These are phyloP conservation scores for Pimpla rufipes DNA, from an alignment of 2,888 invertebrate species.

Conservation along the genomic window DNA sequence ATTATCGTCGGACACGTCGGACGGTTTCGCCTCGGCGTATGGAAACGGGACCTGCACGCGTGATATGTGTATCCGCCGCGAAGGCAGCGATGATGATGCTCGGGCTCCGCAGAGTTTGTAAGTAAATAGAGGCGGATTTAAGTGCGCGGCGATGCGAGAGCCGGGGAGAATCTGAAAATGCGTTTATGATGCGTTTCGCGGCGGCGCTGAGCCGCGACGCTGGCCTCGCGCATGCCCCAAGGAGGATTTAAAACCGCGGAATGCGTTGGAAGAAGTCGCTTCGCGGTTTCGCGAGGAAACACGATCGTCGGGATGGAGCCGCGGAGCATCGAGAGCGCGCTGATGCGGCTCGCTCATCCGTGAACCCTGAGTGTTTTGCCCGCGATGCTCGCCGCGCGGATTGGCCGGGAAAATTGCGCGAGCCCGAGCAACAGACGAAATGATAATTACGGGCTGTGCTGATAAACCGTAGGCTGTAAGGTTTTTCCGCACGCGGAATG, in stretches of 20 bases:
- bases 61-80: slow-evolving; percentile 51
- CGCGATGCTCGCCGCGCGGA: slow-evolving; percentile 21
- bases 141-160: slow-evolving; percentile 62
- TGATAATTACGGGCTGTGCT: slow-evolving; percentile 17
- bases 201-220: slow-evolving; percentile 16
- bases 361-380: slow-evolving; percentile 62
- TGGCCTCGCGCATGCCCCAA: slow-evolving; percentile 32
- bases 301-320: slow-evolving; percentile 43
- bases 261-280: slow-evolving; percentile 73
- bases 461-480: no score
- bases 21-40: neutral
- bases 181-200: slow-evolving; percentile 68
- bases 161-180: slow-evolving; percentile 45
- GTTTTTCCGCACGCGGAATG: no score
- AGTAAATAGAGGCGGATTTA: slow-evolving; percentile 58
- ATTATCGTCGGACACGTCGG: slow-evolving; percentile 2
- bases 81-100: neutral
- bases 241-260: slow-evolving; percentile 76
- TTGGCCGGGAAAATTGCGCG: slow-evolving; percentile 2
- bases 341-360: slow-evolving; percentile 65
- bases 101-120: slow-evolving; percentile 37
- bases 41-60: slow-evolving; percentile 1
- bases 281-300: slow-evolving; percentile 71
- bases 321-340: slow-evolving; percentile 36
- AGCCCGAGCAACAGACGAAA: slow-evolving; percentile 46